Evolutionary conservation across 2,888 invertebrate species (phyloP).

Genomic region (Hofmannophila pseudospretella): DNA sequence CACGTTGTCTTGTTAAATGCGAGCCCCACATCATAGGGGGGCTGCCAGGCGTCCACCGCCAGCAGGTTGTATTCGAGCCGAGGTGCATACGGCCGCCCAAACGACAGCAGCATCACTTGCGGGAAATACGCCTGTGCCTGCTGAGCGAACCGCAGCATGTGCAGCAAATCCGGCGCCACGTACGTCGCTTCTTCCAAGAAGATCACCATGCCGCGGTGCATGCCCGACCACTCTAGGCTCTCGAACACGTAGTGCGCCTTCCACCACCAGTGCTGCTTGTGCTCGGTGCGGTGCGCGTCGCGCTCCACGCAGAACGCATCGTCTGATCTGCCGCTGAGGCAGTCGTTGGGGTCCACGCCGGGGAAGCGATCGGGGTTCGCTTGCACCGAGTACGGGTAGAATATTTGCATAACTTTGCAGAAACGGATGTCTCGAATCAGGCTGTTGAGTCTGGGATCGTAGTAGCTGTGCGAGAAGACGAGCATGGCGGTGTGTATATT

Average conservation of each 20-base stretch:
- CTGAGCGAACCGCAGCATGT: constrained; percentile 29
- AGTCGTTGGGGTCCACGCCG: constrained; percentile 22
- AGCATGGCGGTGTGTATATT: constrained; percentile 29
- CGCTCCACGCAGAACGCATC: constrained; percentile 20
- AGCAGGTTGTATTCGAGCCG: constrained; percentile 27
- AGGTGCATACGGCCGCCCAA: no score
- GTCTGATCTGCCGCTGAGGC: constrained; percentile 19
- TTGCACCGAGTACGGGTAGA: constrained; percentile 43
- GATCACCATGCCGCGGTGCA: constrained; percentile 26
- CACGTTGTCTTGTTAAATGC: constrained; percentile 41
- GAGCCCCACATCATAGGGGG: constrained; percentile 34
- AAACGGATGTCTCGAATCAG: constrained; percentile 34
- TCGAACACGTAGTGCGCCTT: constrained; percentile 38
- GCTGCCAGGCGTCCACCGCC: constrained; percentile 37
- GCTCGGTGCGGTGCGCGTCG: constrained; percentile 28
- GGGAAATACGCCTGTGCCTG: constrained; percentile 23
- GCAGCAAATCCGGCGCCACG: constrained; percentile 39
- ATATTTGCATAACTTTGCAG: constrained; percentile 47
- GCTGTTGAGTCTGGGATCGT: constrained; percentile 27
- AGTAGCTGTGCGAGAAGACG: constrained; percentile 46
- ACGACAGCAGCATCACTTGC: constrained; percentile 28
- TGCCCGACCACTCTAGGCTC: constrained; percentile 19
- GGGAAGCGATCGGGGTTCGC: constrained; percentile 34
- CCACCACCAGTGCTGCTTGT: constrained; percentile 57
- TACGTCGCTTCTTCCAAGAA: constrained; percentile 40